Evolutionary conservation across 2,113 vertebrate species (phyloP), one percentile per base, ranked within the genome.

Genomic region (Micronycteris hirsuta): DNA sequence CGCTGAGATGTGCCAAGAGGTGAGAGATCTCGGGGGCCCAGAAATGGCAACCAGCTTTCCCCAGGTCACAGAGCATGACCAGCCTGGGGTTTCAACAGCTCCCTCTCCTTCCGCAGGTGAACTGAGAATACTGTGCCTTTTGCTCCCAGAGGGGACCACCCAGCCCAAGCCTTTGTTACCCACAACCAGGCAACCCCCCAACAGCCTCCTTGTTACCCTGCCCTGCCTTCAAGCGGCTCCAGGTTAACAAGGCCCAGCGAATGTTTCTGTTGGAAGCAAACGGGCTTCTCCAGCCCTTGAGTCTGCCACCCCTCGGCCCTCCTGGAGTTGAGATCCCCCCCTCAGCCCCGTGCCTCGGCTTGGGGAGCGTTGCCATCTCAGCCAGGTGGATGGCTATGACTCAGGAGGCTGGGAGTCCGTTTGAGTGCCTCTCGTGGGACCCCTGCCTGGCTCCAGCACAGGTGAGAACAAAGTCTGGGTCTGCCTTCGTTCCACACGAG

Each of bases 311-410:
- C 74, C 7, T 36, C 1, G 4, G 16, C 28, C 16, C 4, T 22
- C 24, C 36, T 15, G 17, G 2, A 49, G 33, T 3, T 31, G 45
- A 81, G 11, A 10, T 31, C 31, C n/a, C 9, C 1, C 4, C n/a
- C 33, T 16, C 2, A 1, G 11, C 20, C 19, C 2, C 0, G 15
- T 33, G 65, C 28, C 45, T 33, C 1, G 6, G 17, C 38, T 8
- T 36, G 15, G 52, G 31, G 5, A 24, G 3, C 8, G 31, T 38
- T 28, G 56, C 1, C 15, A 61, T 54, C 26, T 63, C 33, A 33
- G 36, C 7, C 36, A 33, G 78, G 16, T 13, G 36, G 13, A 65
- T 11, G 22, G 38, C 67, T 16, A 13, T 11, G 24, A 11, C 56
- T 43, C 11, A 2, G 41, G 33, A 33, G 77, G 14, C 12, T 41